A percentile compares a stretch with the other conserved stretches of the same genome.
Evolutionary conservation across 1,140 invertebrate genomes (phyloP).

Genomic region (Stegodyphus dumicola): DNA sequence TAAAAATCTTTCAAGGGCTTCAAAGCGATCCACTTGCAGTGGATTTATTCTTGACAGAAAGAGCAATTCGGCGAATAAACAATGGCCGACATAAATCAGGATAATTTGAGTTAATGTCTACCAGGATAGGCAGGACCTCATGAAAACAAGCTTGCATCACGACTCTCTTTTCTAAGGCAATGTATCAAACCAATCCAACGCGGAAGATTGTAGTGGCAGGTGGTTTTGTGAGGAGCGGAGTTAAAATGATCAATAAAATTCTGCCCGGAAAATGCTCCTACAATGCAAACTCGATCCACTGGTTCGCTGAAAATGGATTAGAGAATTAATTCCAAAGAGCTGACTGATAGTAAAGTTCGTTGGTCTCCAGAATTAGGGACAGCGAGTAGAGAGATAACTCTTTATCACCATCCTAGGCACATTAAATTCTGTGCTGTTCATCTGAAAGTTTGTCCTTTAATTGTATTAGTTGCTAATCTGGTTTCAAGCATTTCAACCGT

Average conservation of each 20-base stretch:
- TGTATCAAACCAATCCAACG: background rate
- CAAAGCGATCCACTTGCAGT: slow-evolving; percentile 5
- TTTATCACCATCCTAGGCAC: background rate
- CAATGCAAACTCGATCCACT: background rate
- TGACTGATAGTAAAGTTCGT: background rate
- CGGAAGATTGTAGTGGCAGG: slow-evolving; percentile 8
- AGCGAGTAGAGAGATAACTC: background rate
- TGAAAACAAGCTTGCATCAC: background rate
- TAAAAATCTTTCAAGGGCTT: background rate
- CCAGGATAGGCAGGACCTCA: background rate
- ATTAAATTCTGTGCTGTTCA: background rate
- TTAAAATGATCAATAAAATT: slow-evolving; percentile 23
- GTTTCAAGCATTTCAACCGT: background rate
- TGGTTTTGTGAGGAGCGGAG: background rate
- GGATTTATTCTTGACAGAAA: slow-evolving; percentile 25
- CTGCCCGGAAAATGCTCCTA: background rate
- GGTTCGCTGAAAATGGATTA: background rate
- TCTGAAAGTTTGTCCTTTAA: background rate
- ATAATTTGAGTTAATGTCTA: slow-evolving; percentile 22
- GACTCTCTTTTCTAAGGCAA: background rate
- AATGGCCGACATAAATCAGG: slow-evolving; percentile 21
- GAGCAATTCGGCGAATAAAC: slow-evolving; percentile 4
- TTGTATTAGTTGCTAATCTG: background rate
- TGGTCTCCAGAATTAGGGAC: background rate
- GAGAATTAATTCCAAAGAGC: background rate